A percentile compares a stretch with the other conserved stretches of the same genome.
Conservation (phyloP, 2,888 invertebrate species). For the Sabellastarte sp. region DNA sequence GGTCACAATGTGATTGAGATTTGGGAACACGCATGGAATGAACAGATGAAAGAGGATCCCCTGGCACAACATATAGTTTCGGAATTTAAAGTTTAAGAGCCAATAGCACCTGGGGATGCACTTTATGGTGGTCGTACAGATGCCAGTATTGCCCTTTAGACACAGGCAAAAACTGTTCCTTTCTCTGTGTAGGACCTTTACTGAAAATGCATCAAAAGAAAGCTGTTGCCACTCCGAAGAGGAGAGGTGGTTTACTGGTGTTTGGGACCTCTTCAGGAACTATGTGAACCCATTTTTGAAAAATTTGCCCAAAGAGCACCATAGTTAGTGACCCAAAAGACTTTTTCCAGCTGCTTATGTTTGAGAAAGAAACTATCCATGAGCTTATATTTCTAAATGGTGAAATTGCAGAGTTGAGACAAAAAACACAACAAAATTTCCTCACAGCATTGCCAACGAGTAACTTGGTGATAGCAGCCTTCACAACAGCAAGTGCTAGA, state of each 20-base stretch:
- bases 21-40: conserved; percentile 35
- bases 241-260: background rate
- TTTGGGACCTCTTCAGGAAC: conserved; percentile 33
- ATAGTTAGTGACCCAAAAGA: background rate
- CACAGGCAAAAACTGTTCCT: conserved; percentile 43
- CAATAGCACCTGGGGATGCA: conserved; percentile 36
- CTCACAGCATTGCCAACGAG: background rate
- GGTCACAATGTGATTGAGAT: background rate
- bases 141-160: conserved; percentile 37
- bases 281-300: conserved; percentile 38
- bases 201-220: conserved; percentile 21
- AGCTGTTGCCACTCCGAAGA: background rate
- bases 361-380: background rate
- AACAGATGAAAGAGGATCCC: conserved; percentile 18
- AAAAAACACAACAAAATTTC: background rate
- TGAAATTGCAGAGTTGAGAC: background rate
- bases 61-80: conserved; percentile 22
- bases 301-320: conserved; percentile 27
- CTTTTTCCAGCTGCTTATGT: background rate
- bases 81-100: conserved; percentile 19
- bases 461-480: conserved; percentile 44
- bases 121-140: conserved; percentile 41
- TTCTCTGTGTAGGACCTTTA: conserved; percentile 45
- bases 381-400: background rate
- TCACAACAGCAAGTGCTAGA: conserved; percentile 49